phyloP scores from a whole-genome alignment of 2,797 vertebrate species.

The Amphiprion clarkii region DNA sequence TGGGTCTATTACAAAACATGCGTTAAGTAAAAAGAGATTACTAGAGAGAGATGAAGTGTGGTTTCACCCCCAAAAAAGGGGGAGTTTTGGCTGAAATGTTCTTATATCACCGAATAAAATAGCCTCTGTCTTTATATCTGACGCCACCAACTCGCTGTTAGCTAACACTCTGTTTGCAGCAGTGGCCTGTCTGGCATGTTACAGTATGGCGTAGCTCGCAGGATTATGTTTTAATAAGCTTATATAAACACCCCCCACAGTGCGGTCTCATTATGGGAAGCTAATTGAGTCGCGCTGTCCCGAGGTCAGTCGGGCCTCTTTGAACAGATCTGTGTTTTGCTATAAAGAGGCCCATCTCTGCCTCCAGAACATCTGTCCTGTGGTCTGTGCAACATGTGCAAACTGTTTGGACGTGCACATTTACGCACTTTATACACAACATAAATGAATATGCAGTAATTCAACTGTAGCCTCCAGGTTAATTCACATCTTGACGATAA shows the following conservation, averaged over 20 bases:
- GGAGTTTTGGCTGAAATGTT: neutral
- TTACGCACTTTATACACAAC: slow-evolving; percentile 26
- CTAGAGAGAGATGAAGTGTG: neutral
- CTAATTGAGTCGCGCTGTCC: slow-evolving; percentile 77
- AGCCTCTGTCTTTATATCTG: slow-evolving; percentile 14
- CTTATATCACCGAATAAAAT: neutral
- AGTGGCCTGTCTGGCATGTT: slow-evolving; percentile 61
- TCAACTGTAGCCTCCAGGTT: slow-evolving; percentile 25
- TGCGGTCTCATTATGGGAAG: slow-evolving; percentile 74
- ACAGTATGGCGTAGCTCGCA: slow-evolving; percentile 57
- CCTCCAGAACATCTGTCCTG: slow-evolving; percentile 75
- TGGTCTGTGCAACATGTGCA: slow-evolving; percentile 67
- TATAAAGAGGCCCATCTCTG: slow-evolving; percentile 68
- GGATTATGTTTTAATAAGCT: slow-evolving; percentile 85
- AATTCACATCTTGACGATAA: slow-evolving; percentile 17
- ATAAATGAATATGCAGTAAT: slow-evolving; percentile 23
- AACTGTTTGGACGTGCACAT: slow-evolving; percentile 39
- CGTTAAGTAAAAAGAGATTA: neutral
- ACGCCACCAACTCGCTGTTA: slow-evolving; percentile 36
- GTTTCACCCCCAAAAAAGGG: neutral
- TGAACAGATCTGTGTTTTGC: slow-evolving; percentile 65
- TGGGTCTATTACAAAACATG: neutral
- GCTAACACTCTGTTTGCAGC: slow-evolving; percentile 32
- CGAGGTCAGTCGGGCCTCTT: slow-evolving; percentile 70
- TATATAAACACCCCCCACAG: slow-evolving; percentile 78